phyloP scores from a whole-genome alignment of 2,113 vertebrate species.

The Leptobrachium ailaonicum region DNA sequence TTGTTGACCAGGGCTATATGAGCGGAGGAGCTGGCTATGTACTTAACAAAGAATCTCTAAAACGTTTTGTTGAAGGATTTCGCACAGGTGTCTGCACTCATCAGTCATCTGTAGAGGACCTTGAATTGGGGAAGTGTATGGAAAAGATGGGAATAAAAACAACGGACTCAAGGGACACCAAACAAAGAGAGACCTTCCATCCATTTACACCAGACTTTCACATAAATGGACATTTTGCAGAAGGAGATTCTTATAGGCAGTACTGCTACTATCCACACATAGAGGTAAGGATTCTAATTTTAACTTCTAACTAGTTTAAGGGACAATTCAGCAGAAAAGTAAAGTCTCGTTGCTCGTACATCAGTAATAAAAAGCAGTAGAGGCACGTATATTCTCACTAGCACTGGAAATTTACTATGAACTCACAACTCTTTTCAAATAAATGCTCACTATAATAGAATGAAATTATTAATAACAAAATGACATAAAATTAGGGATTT shows the following conservation, averaged over 20 bases:
- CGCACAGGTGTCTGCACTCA: constrained; percentile 62
- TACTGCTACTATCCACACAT: constrained; percentile 78
- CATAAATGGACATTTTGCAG: constrained; percentile 65
- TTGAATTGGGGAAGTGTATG: constrained; percentile 72
- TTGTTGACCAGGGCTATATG: constrained; percentile 76
- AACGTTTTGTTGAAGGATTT: constrained; percentile 64
- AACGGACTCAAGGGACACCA: constrained; percentile 66
- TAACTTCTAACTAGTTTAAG: too few species aligned
- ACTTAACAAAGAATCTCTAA: constrained; percentile 71
- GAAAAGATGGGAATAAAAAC: constrained; percentile 71
- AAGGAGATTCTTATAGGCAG: constrained; percentile 77
- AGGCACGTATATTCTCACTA: too few species aligned
- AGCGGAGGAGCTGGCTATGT: constrained; percentile 72
- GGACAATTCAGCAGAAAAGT: too few species aligned
- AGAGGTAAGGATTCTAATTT: constrained; percentile 62
- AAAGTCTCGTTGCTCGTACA: too few species aligned
- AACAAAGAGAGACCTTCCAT: constrained; percentile 68
- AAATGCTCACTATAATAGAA: too few species aligned
- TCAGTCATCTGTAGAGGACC: constrained; percentile 67
- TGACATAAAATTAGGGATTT: too few species aligned
- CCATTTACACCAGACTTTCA: constrained; percentile 70
- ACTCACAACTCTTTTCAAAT: too few species aligned
- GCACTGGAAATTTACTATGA: too few species aligned
- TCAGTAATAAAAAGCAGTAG: too few species aligned
- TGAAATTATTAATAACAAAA: too few species aligned